phyloP scores from a whole-genome alignment of 1,140 invertebrate genomes.

The Mya arenaria region DNA sequence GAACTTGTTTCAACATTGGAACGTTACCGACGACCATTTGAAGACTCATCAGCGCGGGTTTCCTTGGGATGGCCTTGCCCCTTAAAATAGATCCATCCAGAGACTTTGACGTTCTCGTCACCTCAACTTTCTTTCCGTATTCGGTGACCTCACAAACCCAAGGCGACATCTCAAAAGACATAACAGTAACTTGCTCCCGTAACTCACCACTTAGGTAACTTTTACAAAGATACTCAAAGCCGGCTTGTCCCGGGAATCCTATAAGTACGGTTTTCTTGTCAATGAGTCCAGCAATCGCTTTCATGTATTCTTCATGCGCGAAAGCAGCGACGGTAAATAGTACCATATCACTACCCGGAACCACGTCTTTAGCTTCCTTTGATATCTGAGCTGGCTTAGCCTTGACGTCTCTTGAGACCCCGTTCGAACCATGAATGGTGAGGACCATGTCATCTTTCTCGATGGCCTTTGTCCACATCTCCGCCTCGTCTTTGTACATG shows the following conservation, averaged over 20 bases:
- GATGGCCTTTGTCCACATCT: constrained; percentile 63
- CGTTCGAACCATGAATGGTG: constrained; percentile 33
- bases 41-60: constrained; percentile 64
- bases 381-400: constrained; percentile 56
- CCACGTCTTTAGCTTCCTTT: constrained; percentile 54
- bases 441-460: constrained; percentile 59
- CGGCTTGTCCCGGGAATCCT: constrained; percentile 51
- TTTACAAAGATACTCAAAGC: constrained; percentile 70
- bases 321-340: constrained; percentile 62
- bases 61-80: constrained; percentile 55
- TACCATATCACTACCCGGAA: constrained; percentile 57
- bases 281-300: constrained; percentile 59
- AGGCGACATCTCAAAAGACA: constrained; percentile 67
- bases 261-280: constrained; percentile 50
- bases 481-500: constrained; percentile 67
- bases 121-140: constrained; percentile 66
- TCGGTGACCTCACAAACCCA: constrained; percentile 69
- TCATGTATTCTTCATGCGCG: constrained; percentile 64
- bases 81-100: constrained; percentile 60
- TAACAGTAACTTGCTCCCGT: constrained; percentile 59
- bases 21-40: constrained; percentile 61
- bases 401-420: constrained; percentile 9
- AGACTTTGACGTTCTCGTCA: constrained; percentile 46
- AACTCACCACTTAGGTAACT: constrained; percentile 51
- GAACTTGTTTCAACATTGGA: constrained; percentile 55